phyloP scores from a whole-genome alignment of 2,797 vertebrate species.

The Phataginus tetradactyla region DNA sequence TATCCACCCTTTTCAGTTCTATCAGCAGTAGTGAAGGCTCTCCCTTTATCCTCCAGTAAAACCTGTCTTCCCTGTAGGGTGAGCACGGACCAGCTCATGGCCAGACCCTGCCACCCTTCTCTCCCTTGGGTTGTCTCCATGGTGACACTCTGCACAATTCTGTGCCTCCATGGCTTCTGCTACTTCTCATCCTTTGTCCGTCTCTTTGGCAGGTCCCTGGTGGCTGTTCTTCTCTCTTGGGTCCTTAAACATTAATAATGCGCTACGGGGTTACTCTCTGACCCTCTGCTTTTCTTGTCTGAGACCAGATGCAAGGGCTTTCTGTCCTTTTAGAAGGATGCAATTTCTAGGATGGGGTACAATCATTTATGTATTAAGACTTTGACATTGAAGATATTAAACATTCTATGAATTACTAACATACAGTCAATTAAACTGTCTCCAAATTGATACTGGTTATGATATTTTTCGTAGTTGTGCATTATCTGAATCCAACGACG shows the following conservation, averaged over 20 bases:
- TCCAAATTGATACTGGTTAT: slow-evolving; percentile 3
- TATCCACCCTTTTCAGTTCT: neutral
- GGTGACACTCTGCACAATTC: no score
- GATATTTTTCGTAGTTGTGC: neutral
- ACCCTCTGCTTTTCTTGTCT: neutral
- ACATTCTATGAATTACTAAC: slow-evolving; percentile 48
- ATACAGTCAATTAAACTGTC: neutral
- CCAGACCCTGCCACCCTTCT: neutral
- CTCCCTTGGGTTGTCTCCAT: neutral
- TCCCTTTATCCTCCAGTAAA: no score
- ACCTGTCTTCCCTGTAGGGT: neutral
- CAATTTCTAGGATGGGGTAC: slow-evolving; percentile 31
- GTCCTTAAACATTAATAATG: neutral
- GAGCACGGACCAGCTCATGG: fast-evolving
- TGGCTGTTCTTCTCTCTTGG: neutral
- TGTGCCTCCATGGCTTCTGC: neutral
- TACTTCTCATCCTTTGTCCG: neutral
- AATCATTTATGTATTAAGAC: slow-evolving; percentile 44
- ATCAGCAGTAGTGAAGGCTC: fast-evolving
- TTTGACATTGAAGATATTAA: slow-evolving; percentile 54
- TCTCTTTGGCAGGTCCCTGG: neutral
- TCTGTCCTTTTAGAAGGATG: neutral
- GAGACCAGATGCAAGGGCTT: neutral
- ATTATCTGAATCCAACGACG: neutral
- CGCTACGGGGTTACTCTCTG: neutral